Conservation (phyloP, 53 echinoderm and acorn worm genomes). For the Patiria pectinifera region DNA sequence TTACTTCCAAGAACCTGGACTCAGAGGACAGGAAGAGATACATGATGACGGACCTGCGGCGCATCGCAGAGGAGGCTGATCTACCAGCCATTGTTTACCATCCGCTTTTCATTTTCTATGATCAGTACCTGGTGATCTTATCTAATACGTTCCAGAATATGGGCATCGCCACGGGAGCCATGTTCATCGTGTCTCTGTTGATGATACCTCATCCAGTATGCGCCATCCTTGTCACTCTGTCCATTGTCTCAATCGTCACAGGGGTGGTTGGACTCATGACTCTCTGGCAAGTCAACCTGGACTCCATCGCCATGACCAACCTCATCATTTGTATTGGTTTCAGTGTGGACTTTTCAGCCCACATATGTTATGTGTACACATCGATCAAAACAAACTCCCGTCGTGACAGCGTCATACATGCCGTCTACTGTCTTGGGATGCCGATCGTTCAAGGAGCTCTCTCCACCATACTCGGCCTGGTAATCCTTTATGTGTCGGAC, state of each 20-base stretch:
- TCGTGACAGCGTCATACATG: slow-evolving; percentile 33
- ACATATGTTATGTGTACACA: slow-evolving; percentile 72
- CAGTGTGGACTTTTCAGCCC: slow-evolving; percentile 87
- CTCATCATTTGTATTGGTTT: slow-evolving; percentile 81
- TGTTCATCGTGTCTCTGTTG: slow-evolving; percentile 67
- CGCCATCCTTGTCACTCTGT: slow-evolving; percentile 64
- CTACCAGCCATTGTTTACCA: slow-evolving; percentile 63
- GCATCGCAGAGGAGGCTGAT: slow-evolving; percentile 39
- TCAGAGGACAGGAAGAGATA: slow-evolving; percentile 37
- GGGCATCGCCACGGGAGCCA: slow-evolving; percentile 64
- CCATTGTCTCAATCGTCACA: slow-evolving; percentile 67
- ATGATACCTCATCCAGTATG: slow-evolving; percentile 70
- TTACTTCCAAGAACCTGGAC: slow-evolving; percentile 47
- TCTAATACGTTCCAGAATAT: slow-evolving; percentile 74
- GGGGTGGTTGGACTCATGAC: slow-evolving; percentile 84
- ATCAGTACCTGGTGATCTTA: slow-evolving; percentile 67
- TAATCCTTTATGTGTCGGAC: slow-evolving; percentile 60
- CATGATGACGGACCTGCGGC: slow-evolving; percentile 55
- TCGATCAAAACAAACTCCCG: slow-evolving; percentile 32
- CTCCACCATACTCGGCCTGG: slow-evolving; percentile 80
- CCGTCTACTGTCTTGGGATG: slow-evolving; percentile 73
- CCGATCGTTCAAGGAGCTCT: slow-evolving; percentile 88
- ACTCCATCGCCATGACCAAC: slow-evolving; percentile 82
- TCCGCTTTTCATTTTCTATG: slow-evolving; percentile 66
- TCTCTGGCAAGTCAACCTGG: slow-evolving; percentile 63